phyloP scores from a whole-genome alignment of 2,113 vertebrate genomes.

The Perccottus glenii region DNA sequence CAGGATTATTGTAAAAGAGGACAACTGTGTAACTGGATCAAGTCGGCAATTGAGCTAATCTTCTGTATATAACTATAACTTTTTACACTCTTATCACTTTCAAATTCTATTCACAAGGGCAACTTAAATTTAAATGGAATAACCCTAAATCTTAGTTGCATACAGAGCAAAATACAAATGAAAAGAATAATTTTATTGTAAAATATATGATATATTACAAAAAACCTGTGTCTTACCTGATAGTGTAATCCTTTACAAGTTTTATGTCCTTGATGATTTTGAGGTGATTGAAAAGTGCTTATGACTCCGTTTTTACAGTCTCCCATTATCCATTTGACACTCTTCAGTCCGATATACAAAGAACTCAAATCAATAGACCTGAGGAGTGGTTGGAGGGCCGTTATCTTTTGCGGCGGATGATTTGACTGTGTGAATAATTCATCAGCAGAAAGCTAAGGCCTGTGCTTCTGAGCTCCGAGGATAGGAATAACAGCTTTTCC shows the following conservation, averaged over 20 bases:
- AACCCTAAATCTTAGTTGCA: too few relatives aligned
- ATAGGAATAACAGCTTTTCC: conserved; percentile 85
- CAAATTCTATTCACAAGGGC: too few relatives aligned
- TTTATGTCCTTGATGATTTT: conserved; percentile 53
- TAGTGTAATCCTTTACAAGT: conserved; percentile 12
- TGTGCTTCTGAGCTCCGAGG: conserved; percentile 80
- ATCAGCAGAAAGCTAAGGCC: conserved; percentile 83
- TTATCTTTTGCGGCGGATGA: conserved; percentile 86
- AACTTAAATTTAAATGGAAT: too few relatives aligned
- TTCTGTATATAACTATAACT: too few relatives aligned
- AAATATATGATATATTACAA: background rate
- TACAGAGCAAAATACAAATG: too few relatives aligned
- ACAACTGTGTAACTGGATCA: too few relatives aligned
- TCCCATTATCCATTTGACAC: conserved; percentile 71
- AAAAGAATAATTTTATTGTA: too few relatives aligned
- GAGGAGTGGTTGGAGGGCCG: conserved; percentile 85
- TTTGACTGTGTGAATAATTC: conserved; percentile 93
- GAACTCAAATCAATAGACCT: conserved; percentile 86
- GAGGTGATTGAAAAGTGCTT: conserved; percentile 47
- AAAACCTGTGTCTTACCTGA: background rate
- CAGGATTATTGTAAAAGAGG: too few relatives aligned
- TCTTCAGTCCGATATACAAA: conserved; percentile 73
- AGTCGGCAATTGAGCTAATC: too few relatives aligned
- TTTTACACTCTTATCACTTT: too few relatives aligned
- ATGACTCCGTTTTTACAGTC: conserved; percentile 54